Percentiles rank a stretch among this genome's conserved stretches.
Evolutionary conservation across 2,888 invertebrate species (phyloP).

Genomic region (Rugalucina vietnamica): DNA sequence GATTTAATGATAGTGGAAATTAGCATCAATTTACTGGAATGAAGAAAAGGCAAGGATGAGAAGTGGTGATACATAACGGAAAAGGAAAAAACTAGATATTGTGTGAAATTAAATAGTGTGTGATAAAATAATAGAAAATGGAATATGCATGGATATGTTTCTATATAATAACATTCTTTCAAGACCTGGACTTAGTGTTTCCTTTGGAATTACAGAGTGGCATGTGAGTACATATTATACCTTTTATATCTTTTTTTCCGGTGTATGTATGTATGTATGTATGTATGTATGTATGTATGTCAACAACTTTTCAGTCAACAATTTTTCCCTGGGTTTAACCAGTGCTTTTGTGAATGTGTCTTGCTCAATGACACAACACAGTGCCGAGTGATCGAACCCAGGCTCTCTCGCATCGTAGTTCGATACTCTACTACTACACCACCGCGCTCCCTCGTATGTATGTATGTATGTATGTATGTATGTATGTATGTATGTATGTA

Average conservation of each 20-base stretch:
- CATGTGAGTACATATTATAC: neutral
- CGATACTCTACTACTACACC: neutral
- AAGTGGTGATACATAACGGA: too few species aligned
- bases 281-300: neutral
- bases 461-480: constrained; percentile 7
- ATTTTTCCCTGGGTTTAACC: neutral
- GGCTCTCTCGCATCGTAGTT: neutral
- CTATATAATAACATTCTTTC: too few species aligned
- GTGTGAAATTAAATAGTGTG: too few species aligned
- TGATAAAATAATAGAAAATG: too few species aligned
- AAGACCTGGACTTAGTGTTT: too few species aligned
- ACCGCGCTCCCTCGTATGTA: neutral
- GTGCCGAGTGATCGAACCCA: neutral
- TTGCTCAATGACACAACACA: neutral
- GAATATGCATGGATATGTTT: too few species aligned
- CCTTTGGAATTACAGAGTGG: too few species aligned
- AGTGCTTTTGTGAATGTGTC: neutral
- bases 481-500: too few species aligned
- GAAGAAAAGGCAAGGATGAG: too few species aligned
- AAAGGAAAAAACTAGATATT: too few species aligned
- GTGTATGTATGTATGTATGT: neutral
- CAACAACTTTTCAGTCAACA: neutral
- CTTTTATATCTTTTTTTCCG: neutral
- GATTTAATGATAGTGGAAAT: too few species aligned
- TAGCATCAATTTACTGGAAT: too few species aligned